phyloP scores from a whole-genome alignment of 2,797 vertebrate genomes.

The Diceros bicornis region DNA sequence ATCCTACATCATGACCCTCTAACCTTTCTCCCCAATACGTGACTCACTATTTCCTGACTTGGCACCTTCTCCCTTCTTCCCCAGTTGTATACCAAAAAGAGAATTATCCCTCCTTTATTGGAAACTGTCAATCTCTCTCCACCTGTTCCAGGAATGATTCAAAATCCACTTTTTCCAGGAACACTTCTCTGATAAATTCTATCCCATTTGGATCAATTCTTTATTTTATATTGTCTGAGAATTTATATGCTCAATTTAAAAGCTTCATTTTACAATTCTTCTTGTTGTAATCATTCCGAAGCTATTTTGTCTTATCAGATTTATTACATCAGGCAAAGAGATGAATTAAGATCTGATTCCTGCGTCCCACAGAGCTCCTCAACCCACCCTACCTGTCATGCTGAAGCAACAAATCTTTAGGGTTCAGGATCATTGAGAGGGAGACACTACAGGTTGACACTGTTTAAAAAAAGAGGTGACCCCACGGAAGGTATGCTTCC shows the following conservation, averaged over 20 bases:
- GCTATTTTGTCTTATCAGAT: background rate
- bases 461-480: background rate
- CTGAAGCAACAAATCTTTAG: background rate
- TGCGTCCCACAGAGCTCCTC: background rate
- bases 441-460: background rate
- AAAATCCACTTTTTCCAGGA: slow-evolving; percentile 19
- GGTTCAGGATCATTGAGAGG: background rate
- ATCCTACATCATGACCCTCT: background rate
- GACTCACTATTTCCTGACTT: slow-evolving; percentile 56
- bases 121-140: background rate
- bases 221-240: background rate
- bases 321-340: background rate
- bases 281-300: background rate
- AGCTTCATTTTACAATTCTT: background rate
- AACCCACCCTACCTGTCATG: background rate
- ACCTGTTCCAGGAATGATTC: background rate
- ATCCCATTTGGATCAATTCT: background rate
- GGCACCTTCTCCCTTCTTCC: background rate
- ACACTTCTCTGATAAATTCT: background rate
- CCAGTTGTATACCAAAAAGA: background rate
- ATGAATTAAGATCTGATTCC: background rate
- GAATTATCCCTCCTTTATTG: background rate
- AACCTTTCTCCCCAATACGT: background rate
- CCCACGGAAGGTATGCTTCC: background rate
- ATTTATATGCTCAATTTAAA: background rate